phyloP scores from a whole-genome alignment of 2,113 vertebrate species.

The Lophius piscatorius region DNA sequence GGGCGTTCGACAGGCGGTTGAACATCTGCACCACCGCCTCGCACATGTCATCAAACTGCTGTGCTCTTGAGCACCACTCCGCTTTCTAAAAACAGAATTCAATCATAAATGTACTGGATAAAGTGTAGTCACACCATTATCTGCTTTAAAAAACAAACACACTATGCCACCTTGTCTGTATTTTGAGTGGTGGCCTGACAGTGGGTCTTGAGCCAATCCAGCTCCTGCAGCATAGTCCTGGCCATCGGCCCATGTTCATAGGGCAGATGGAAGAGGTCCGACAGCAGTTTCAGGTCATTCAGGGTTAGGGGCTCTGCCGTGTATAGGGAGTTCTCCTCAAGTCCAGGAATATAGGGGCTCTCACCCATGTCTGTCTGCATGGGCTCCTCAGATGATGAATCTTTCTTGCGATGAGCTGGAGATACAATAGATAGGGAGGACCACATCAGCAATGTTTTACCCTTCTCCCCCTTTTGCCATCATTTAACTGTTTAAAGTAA shows the following conservation, averaged over 20 bases:
- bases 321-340: slow-evolving; percentile 90
- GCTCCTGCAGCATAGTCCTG: slow-evolving; percentile 90
- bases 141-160: no score
- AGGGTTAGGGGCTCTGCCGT: slow-evolving; percentile 91
- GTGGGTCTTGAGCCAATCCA: slow-evolving; percentile 93
- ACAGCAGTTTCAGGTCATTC: slow-evolving; percentile 91
- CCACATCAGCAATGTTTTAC: no score
- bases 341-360: slow-evolving; percentile 82
- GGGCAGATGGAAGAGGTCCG: slow-evolving; percentile 95
- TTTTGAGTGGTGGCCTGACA: slow-evolving; percentile 82
- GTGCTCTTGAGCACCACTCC: slow-evolving; percentile 88
- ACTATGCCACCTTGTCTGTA: slow-evolving; percentile 80
- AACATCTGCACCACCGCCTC: slow-evolving; percentile 95
- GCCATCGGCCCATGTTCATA: slow-evolving; percentile 93
- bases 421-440: not conserved
- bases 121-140: not conserved
- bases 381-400: slow-evolving; percentile 81
- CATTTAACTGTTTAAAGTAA: not conserved
- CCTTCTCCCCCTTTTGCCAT: not conserved
- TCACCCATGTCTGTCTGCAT: slow-evolving; percentile 93
- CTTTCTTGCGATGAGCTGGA: slow-evolving; percentile 50
- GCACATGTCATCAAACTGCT: slow-evolving; percentile 92
- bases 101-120: not conserved
- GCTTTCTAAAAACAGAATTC: slow-evolving; percentile 78
- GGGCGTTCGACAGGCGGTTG: slow-evolving; percentile 93